Percentiles rank a stretch among this genome's conserved stretches.
These are phyloP conservation scores for Drosophila subsilvestris DNA, from an alignment of 2,888 invertebrate species.

Conservation along the genomic window DNA sequence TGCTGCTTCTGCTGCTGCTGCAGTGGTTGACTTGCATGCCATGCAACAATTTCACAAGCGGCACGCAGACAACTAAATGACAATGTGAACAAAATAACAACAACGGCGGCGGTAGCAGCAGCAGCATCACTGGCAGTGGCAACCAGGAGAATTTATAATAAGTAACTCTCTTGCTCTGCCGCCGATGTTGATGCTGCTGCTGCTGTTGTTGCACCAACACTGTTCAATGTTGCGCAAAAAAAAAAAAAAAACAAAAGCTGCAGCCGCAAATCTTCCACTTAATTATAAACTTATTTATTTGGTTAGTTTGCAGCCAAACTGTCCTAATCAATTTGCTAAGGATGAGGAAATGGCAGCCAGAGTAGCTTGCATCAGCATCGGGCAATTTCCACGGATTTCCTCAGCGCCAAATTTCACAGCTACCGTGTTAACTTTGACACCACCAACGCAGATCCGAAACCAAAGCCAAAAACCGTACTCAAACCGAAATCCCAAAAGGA, in stretches of 20 bases:
- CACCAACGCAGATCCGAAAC: slow-evolving; percentile 53
- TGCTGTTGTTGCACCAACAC: slow-evolving; percentile 27
- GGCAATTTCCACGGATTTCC: slow-evolving; percentile 71
- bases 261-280: slow-evolving; percentile 59
- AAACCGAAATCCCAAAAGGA: slow-evolving; percentile 1
- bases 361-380: slow-evolving; percentile 35
- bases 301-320: slow-evolving; percentile 58
- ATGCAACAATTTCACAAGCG: slow-evolving; percentile 80
- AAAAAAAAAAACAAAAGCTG: slow-evolving; percentile 24
- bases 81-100: slow-evolving; percentile 72
- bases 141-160: slow-evolving; percentile 64
- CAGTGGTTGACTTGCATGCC: slow-evolving; percentile 57
- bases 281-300: slow-evolving; percentile 77
- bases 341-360: slow-evolving; percentile 67
- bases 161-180: slow-evolving; percentile 51
- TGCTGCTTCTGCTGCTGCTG: slow-evolving; percentile 41
- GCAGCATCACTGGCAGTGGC: slow-evolving; percentile 21
- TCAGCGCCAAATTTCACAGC: slow-evolving; percentile 73
- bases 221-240: slow-evolving; percentile 58
- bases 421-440: slow-evolving; percentile 78
- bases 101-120: slow-evolving; percentile 36
- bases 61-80: slow-evolving; percentile 77
- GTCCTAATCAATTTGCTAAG: slow-evolving; percentile 77
- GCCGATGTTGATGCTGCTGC: slow-evolving; percentile 32
- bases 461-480: slow-evolving; percentile 6